These are phyloP conservation scores for Zoanthus sociatus DNA, from an alignment of 92 coral and sea anemone species.

Conservation along the genomic window DNA sequence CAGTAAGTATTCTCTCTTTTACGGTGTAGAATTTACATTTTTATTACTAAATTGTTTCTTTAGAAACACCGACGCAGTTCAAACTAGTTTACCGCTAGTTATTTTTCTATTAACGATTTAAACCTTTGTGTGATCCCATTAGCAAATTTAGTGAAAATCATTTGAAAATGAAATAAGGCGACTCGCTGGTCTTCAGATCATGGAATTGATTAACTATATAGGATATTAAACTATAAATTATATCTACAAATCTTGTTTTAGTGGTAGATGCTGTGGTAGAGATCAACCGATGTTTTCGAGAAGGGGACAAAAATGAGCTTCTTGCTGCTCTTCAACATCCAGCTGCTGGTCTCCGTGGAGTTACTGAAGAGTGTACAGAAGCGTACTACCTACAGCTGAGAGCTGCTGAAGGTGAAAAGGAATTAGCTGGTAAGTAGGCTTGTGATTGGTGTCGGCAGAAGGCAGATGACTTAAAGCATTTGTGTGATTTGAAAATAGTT, in stretches of 20 bases:
- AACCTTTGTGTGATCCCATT: background rate
- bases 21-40: too few species aligned
- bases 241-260: constrained; percentile 1
- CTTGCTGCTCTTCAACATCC: constrained; percentile 76
- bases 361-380: constrained; percentile 81
- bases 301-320: constrained; percentile 69
- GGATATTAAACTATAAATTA: too few species aligned
- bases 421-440: constrained; percentile 70
- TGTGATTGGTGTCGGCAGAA: background rate
- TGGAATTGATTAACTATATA: background rate
- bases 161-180: background rate
- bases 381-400: constrained; percentile 72
- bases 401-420: constrained; percentile 77
- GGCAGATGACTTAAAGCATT: background rate
- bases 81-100: too few species aligned
- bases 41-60: too few species aligned
- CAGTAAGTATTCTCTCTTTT: too few species aligned
- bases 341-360: constrained; percentile 87
- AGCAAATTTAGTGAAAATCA: background rate
- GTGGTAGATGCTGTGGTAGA: constrained; percentile 91
- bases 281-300: constrained; percentile 79
- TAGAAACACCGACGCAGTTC: too few species aligned
- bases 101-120: too few species aligned
- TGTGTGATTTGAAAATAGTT: too few species aligned
- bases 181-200: background rate